phyloP scores from a whole-genome alignment of 1,140 invertebrate species.

The Bombyx mandarina region DNA sequence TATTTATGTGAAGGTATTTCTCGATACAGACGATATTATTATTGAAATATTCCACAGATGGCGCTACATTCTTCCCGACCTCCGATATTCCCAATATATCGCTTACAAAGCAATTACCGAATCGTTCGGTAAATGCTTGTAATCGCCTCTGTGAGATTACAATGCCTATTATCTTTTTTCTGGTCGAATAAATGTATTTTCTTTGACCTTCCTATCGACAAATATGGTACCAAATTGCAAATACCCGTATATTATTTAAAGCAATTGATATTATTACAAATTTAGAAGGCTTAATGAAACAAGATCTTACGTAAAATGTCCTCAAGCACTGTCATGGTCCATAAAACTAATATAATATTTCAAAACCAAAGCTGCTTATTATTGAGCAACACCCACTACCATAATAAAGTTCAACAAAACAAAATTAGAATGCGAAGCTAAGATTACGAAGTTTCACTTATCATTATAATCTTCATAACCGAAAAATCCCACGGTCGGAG shows the following conservation, averaged over 20 bases:
- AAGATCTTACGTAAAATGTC: no score
- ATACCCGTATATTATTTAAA: no score
- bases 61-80: conserved; percentile 28
- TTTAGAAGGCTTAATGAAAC: no score
- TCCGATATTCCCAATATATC: conserved; percentile 43
- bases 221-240: no score
- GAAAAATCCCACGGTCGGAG: conserved; percentile 57
- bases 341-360: no score
- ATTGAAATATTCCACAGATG: conserved; percentile 14
- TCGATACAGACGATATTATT: conserved; percentile 20
- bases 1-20: conserved; percentile 29
- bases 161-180: conserved; percentile 33
- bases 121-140: conserved; percentile 59
- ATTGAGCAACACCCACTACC: not conserved
- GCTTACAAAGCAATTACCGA: conserved; percentile 49
- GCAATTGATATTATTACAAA: no score
- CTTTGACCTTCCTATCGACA: no score
- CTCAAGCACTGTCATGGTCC: no score
- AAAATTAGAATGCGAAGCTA: no score
- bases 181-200: no score
- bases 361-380: not conserved
- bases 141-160: conserved; percentile 49
- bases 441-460: conserved; percentile 17
- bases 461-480: conserved; percentile 29
- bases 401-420: no score